These are phyloP conservation scores for Scopus umbretta DNA, from an alignment of 2,113 vertebrate species.

Conservation along the genomic window DNA sequence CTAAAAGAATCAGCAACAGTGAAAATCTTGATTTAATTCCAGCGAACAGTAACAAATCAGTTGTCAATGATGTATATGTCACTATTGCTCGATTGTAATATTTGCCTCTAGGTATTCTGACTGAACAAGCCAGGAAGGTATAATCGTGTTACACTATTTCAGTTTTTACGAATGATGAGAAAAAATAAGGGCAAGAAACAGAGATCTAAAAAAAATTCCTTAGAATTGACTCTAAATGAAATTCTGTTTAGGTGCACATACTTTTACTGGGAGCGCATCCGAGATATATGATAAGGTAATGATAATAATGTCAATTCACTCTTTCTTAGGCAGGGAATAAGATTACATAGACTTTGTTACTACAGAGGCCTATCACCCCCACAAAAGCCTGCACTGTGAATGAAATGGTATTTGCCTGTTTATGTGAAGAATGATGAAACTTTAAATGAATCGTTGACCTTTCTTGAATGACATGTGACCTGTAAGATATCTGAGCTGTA, in stretches of 20 bases:
- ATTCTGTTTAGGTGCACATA: slow-evolving; percentile 43
- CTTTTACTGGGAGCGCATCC: slow-evolving; percentile 6
- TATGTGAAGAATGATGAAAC: slow-evolving; percentile 82
- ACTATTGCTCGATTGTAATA: not conserved
- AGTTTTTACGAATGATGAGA: not conserved
- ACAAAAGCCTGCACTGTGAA: slow-evolving; percentile 55
- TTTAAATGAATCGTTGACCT: slow-evolving; percentile 88
- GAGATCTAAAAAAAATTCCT: slow-evolving; percentile 24
- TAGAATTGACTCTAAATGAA: slow-evolving; percentile 49
- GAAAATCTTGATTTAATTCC: not conserved
- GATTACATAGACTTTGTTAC: slow-evolving; percentile 15
- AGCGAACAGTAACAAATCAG: not conserved
- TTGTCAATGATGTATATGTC: not conserved
- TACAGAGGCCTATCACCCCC: slow-evolving; percentile 29
- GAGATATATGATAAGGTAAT: slow-evolving; percentile 28
- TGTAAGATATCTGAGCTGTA: slow-evolving; percentile 78
- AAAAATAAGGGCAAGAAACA: not conserved
- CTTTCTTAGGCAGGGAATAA: slow-evolving; percentile 58
- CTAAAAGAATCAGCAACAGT: not conserved
- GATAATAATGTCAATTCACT: slow-evolving; percentile 40
- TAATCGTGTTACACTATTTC: not conserved
- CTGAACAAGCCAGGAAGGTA: not conserved
- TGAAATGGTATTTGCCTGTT: slow-evolving; percentile 75
- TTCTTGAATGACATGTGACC: slow-evolving; percentile 87
- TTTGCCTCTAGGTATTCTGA: not conserved